Evolutionary conservation across 2,888 invertebrate species (phyloP), one percentile per base, ranked within the genome.

Genomic region (Philhelius pedissequus): DNA sequence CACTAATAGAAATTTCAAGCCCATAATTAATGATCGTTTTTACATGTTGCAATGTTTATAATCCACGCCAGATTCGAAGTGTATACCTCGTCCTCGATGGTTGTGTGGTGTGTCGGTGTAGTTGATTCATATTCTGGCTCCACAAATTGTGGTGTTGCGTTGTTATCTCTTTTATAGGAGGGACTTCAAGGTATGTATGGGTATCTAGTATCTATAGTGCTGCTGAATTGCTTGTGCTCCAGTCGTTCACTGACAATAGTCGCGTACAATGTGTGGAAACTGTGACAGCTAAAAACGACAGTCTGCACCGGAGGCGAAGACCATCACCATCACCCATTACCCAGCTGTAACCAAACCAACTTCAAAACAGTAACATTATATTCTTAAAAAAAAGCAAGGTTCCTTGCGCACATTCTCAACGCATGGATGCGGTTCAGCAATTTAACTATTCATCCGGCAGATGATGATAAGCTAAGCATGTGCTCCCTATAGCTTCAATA

Each of bases 11-110:
- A 87, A 87, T 86, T 86, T 82, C 84, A 86, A 86, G 78, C 84
- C 79, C 84, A 86, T 87, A 87, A 87, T 87, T 87, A 87, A 87
- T 87, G 86, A 86, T 82, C 84, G 79, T 84, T 87, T 87, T 87
- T 87, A 81, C 86, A 82, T 86, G 84, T 73, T 83, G 74, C 86
- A 84, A 83, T 83, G 83, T 86, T 83, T 83, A 68, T 75, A 73
- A 75, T 83, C 75, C 60, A 68, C 58, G 68, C 75, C 70, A 64
- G 81, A 70, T 70, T 30, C 45, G 52, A 69, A 64, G 68, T 62
- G 54, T 69, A 74, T 77, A 58, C 60, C 52, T 66, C 9, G 30
- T 25, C 25, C 45, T 22, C 22, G 22, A 11, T 30, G 64, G 7
- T 64, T 13, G 27, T 27, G 25, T 22, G 2, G 60, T 13, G 27